phyloP scores from a whole-genome alignment of 2,888 invertebrate genomes.

The Keiferia lycopersicella region DNA sequence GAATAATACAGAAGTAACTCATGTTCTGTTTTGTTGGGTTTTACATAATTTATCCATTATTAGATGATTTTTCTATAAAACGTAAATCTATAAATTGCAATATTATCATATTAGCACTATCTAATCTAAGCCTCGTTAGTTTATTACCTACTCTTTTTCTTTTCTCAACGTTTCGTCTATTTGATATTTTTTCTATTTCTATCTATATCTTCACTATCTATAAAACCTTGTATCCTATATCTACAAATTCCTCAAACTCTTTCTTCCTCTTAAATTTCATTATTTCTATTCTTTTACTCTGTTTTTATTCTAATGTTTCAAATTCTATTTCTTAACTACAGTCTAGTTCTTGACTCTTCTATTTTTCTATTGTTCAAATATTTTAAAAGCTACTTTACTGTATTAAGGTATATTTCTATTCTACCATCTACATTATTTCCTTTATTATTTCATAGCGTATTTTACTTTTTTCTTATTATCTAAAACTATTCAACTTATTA shows the following conservation, averaged over 20 bases:
- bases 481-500: neutral
- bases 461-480: neutral
- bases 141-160: neutral
- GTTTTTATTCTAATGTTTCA: neutral
- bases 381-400: neutral
- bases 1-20: too few species aligned
- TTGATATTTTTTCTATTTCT: neutral
- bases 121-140: conserved; percentile 10
- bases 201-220: neutral
- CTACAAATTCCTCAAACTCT: conserved; percentile 1
- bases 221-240: conserved; percentile 6
- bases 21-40: too few species aligned
- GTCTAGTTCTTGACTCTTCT: neutral
- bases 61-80: too few species aligned
- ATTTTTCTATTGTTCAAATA: neutral
- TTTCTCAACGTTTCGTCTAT: neutral
- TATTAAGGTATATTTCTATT: too few species aligned
- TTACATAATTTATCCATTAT: too few species aligned
- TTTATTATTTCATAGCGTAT: neutral
- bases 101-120: conserved; percentile 4
- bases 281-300: neutral
- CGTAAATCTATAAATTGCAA: too few species aligned
- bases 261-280: conserved; percentile 8
- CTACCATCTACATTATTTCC: neutral
- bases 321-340: neutral